Conservation (phyloP, 2,113 vertebrate species). For the Upupa epops region DNA sequence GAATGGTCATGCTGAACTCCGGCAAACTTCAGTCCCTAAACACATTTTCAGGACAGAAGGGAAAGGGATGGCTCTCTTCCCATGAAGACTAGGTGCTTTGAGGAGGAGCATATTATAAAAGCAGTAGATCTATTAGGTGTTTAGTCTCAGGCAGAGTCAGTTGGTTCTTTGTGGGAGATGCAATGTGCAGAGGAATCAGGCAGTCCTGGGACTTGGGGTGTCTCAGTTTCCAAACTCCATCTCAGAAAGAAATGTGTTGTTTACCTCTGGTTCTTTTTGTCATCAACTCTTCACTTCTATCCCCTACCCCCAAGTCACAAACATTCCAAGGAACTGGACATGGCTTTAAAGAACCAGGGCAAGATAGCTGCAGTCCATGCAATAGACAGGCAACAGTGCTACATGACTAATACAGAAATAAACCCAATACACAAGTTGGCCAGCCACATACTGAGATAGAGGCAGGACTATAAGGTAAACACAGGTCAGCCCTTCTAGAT, state of each 20-base stretch:
- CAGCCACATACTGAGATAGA: background rate
- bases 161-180: accelerated
- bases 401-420: background rate
- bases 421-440: background rate
- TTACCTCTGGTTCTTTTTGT: background rate
- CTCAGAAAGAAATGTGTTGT: background rate
- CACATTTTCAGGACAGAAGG: background rate
- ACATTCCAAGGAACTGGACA: background rate
- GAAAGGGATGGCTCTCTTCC: background rate
- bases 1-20: accelerated
- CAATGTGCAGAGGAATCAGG: background rate
- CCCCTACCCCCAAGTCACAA: background rate
- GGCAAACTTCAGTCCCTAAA: background rate
- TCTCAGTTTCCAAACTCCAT: background rate
- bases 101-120: background rate
- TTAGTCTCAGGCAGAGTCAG: background rate
- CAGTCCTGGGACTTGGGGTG: background rate
- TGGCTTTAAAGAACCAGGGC: background rate
- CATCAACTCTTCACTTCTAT: background rate
- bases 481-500: background rate
- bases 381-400: background rate
- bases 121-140: background rate
- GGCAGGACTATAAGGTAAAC: background rate
- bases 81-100: background rate
- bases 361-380: background rate